Evolutionary conservation across 2,797 vertebrate species (phyloP).

Genomic region (Trematomus bernacchii): DNA sequence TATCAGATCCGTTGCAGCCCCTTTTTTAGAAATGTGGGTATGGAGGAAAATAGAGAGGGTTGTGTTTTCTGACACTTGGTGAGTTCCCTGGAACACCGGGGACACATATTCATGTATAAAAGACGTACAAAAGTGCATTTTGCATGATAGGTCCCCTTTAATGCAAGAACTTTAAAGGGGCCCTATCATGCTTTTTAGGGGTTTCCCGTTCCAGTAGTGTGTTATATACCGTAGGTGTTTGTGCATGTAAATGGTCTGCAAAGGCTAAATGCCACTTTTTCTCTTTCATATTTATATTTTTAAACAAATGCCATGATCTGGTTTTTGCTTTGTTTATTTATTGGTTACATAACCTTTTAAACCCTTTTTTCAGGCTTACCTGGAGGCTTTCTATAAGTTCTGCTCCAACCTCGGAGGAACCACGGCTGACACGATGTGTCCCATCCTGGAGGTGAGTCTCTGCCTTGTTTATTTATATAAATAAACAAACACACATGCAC

Average conservation of each 20-base stretch:
- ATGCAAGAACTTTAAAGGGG: not conserved
- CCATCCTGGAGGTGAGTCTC: conserved; percentile 93
- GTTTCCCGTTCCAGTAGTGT: too few species aligned
- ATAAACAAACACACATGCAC: not conserved
- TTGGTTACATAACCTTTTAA: not conserved
- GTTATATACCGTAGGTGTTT: too few species aligned
- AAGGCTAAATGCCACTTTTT: not conserved
- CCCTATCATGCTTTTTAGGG: too few species aligned
- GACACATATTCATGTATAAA: too few species aligned
- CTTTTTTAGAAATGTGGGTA: too few species aligned
- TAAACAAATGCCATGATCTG: not conserved
- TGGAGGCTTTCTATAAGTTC: conserved; percentile 99
- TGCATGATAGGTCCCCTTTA: too few species aligned
- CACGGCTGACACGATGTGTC: conserved; percentile 98
- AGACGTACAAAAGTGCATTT: too few species aligned
- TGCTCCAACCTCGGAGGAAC: conserved; percentile 95
- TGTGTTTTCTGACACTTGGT: too few species aligned
- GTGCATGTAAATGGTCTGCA: too few species aligned
- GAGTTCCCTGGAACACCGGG: too few species aligned
- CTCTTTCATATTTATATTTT: not conserved
- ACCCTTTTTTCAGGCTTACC: conserved; percentile 88
- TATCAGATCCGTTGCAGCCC: too few species aligned
- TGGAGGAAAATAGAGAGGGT: too few species aligned
- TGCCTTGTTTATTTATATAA: not conserved
- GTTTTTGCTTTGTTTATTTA: not conserved